Evolutionary conservation across 2,113 vertebrate species (phyloP).

Genomic region (Lipotes vexillifer): DNA sequence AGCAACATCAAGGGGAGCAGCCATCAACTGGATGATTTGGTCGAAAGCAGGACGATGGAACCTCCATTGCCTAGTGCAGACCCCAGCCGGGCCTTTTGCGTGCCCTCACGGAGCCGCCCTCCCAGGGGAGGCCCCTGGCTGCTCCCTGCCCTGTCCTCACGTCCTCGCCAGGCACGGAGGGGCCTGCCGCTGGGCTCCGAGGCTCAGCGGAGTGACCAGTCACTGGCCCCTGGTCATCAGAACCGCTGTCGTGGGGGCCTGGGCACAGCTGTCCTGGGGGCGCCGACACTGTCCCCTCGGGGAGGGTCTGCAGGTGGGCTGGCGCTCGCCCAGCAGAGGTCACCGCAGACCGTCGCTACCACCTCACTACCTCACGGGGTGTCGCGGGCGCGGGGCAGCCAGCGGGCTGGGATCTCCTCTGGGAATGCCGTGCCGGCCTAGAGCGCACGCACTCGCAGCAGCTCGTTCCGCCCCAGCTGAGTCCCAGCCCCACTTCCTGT

Average conservation of each 20-base stretch:
- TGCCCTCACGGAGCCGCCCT: not conserved
- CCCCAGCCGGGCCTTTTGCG: not conserved
- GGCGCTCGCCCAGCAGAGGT: too few relatives aligned
- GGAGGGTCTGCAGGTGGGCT: too few relatives aligned
- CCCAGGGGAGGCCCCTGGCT: not conserved
- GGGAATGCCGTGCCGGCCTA: not conserved
- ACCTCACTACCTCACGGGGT: constrained; percentile 69
- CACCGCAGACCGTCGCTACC: not conserved
- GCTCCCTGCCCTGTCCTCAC: not conserved
- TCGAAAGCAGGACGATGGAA: not conserved
- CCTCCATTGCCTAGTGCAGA: not conserved
- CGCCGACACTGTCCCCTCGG: too few relatives aligned
- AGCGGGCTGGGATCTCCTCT: not conserved
- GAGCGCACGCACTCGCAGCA: not conserved
- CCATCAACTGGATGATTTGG: not conserved
- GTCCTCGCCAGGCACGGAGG: not conserved
- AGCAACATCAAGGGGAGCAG: not conserved
- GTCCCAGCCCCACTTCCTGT: not conserved
- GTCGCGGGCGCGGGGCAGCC: not conserved
- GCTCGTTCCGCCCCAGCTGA: not conserved
- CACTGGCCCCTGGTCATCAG: not conserved
- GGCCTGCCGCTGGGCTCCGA: not conserved
- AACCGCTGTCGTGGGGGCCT: too few relatives aligned
- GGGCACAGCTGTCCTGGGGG: too few relatives aligned
- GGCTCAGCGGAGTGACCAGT: not conserved